Percentiles rank a stretch among this genome's conserved stretches.
These are phyloP conservation scores for Huso huso DNA, from an alignment of 2,797 vertebrate genomes.

Conservation along the genomic window DNA sequence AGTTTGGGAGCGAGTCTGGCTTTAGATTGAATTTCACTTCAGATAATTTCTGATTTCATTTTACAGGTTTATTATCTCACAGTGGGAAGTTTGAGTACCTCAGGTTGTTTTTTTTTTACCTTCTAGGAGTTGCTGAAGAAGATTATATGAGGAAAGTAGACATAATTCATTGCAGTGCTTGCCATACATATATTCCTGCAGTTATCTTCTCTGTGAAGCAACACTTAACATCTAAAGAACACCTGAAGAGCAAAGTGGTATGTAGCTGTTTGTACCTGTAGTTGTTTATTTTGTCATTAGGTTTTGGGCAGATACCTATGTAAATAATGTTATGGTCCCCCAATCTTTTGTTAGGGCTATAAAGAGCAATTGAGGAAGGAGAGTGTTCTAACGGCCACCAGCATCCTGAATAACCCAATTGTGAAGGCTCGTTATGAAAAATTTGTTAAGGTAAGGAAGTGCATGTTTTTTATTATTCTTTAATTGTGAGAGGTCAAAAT, in stretches of 20 bases:
- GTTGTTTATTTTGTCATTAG: neutral
- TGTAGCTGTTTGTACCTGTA: neutral
- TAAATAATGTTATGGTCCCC: neutral
- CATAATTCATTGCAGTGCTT: slow-evolving; percentile 73
- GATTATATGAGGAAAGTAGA: slow-evolving; percentile 78
- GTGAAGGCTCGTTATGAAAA: slow-evolving; percentile 71
- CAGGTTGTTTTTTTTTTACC: too few species aligned
- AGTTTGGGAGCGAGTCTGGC: too few species aligned
- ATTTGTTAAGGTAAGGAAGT: slow-evolving; percentile 67
- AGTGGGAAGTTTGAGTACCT: too few species aligned
- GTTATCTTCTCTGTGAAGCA: slow-evolving; percentile 68
- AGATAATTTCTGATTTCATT: too few species aligned
- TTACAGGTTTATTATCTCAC: too few species aligned
- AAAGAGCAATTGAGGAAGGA: slow-evolving; percentile 78
- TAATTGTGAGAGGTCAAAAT: too few species aligned
- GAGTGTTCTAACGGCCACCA: slow-evolving; percentile 74
- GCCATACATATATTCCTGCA: slow-evolving; percentile 67
- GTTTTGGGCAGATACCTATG: neutral
- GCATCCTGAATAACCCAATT: slow-evolving; percentile 77
- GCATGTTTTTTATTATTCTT: too few species aligned
- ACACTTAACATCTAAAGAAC: slow-evolving; percentile 66
- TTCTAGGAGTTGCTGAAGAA: slow-evolving; percentile 65
- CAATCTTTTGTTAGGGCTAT: slow-evolving; percentile 49
- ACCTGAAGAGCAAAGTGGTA: slow-evolving; percentile 69
- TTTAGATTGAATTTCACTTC: too few species aligned